Conservation (phyloP, 2,113 vertebrate species). For the Hystrix brachyura region DNA sequence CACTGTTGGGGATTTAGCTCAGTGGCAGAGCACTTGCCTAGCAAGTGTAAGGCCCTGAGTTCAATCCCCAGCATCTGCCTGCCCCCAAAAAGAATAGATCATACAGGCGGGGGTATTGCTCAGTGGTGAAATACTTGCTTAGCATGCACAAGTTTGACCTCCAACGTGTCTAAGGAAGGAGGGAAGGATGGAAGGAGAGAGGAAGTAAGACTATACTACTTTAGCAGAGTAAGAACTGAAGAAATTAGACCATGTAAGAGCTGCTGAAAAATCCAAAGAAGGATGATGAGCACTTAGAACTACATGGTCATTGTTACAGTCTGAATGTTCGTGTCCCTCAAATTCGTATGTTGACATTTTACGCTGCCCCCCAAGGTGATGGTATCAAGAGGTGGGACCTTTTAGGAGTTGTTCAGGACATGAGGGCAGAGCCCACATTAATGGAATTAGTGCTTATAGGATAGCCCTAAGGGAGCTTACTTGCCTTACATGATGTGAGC, state of each 20-base stretch:
- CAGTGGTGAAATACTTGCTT: not conserved
- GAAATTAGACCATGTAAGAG: not conserved
- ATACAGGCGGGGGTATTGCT: not conserved
- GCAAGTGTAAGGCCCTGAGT: not conserved
- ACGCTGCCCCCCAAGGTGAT: not conserved
- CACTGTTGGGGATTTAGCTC: not conserved
- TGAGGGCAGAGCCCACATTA: not conserved
- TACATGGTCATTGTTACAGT: not conserved
- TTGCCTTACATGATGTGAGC: not conserved
- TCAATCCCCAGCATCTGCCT: too few species aligned
- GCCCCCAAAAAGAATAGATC: not conserved
- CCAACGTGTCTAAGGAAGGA: not conserved
- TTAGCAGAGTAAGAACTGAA: not conserved
- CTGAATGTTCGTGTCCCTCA: not conserved
- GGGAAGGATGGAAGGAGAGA: not conserved
- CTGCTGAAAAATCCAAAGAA: conserved; percentile 39
- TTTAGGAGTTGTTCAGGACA: not conserved
- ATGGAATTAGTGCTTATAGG: not conserved
- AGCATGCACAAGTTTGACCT: not conserved
- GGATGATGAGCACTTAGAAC: not conserved
- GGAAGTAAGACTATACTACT: not conserved
- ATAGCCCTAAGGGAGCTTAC: not conserved
- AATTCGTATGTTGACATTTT: not conserved
- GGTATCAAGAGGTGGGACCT: not conserved
- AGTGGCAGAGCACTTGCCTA: not conserved